phyloP scores from a whole-genome alignment of 1,140 invertebrate species.

The Pollicipes pollicipes region DNA sequence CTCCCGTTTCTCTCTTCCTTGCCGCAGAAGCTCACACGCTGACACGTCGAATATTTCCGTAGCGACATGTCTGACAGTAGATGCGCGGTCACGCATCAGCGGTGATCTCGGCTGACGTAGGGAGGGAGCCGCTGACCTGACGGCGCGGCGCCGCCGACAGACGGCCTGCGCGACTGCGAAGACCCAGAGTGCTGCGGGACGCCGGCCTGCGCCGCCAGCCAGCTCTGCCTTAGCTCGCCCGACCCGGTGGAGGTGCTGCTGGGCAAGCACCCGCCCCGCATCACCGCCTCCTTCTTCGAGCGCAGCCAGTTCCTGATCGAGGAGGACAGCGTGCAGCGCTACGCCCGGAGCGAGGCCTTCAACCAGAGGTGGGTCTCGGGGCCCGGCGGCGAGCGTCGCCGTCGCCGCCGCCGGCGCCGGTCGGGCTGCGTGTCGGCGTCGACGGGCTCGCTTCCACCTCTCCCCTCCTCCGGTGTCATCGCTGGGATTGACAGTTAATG shows the following conservation, averaged over 20 bases:
- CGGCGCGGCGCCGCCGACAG: slow-evolving; percentile 34
- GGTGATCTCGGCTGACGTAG: too few species aligned
- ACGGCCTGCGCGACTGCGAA: slow-evolving; percentile 88
- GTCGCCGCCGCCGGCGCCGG: too few species aligned
- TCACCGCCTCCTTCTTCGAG: slow-evolving; percentile 93
- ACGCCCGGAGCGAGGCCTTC: slow-evolving; percentile 81
- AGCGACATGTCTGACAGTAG: too few species aligned
- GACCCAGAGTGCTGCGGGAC: slow-evolving; percentile 90
- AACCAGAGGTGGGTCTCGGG: slow-evolving; percentile 71
- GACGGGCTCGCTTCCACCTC: too few species aligned
- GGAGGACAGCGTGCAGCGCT: slow-evolving; percentile 90
- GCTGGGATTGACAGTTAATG: too few species aligned
- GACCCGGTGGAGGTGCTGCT: slow-evolving; percentile 86
- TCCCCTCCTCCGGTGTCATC: too few species aligned
- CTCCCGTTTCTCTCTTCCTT: too few species aligned
- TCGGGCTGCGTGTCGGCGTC: not conserved
- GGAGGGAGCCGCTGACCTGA: too few species aligned
- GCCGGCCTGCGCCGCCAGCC: slow-evolving; percentile 57
- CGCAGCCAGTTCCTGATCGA: slow-evolving; percentile 96
- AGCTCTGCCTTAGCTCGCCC: slow-evolving; percentile 74
- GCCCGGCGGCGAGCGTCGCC: not conserved
- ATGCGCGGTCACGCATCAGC: too few species aligned
- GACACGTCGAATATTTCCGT: too few species aligned
- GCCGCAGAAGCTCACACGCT: too few species aligned
- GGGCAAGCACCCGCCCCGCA: slow-evolving; percentile 80